A percentile compares a stretch with the other conserved stretches of the same genome.
Conservation (phyloP, 2,797 vertebrate species). For the Spinibarbus caldwelli region DNA sequence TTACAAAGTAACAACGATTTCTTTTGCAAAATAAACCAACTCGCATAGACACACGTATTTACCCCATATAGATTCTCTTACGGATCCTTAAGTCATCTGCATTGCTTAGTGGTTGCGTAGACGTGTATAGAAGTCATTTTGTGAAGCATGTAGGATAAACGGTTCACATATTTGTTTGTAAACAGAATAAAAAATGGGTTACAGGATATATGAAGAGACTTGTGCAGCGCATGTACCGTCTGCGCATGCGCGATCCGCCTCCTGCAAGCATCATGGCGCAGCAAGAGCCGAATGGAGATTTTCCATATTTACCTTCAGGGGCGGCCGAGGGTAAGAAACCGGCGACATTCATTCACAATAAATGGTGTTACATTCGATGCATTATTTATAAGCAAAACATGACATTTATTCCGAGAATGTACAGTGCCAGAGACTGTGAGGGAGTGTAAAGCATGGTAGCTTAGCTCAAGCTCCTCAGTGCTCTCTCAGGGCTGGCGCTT, state of each 20-base stretch:
- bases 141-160: neutral
- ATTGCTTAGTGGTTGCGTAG: neutral
- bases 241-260: slow-evolving; percentile 52
- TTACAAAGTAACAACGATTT: neutral
- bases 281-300: slow-evolving; percentile 75
- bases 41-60: neutral
- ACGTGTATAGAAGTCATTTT: neutral
- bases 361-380: neutral
- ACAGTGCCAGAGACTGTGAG: neutral
- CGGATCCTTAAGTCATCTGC: neutral
- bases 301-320: slow-evolving; percentile 77
- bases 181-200: neutral
- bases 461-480: neutral
- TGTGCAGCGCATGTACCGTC: neutral
- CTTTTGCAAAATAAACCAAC: neutral
- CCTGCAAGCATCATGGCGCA: slow-evolving; percentile 74
- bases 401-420: neutral
- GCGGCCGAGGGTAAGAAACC: slow-evolving; percentile 72
- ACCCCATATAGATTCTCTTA: neutral
- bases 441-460: neutral
- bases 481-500: slow-evolving; percentile 12
- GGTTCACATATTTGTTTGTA: neutral
- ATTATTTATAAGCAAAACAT: neutral
- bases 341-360: neutral
- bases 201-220: neutral